Base-by-base conservation (phyloP, 1,140 invertebrate species). In the Diorhabda sublineata region DNA sequence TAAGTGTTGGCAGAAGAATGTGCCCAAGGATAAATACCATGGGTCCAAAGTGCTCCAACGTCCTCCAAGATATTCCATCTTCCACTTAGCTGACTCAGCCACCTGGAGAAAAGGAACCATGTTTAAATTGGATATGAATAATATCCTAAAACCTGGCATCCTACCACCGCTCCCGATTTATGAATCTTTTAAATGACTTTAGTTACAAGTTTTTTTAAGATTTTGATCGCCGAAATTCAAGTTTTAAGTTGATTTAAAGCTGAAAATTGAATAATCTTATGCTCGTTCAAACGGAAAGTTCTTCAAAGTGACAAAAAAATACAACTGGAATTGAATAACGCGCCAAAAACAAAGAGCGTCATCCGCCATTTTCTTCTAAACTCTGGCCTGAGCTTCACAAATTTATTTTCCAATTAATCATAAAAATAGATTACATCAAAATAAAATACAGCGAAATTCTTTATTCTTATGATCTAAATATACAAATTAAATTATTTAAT, bases 1-100 rank as follows among this genome's bases (percentile, higher is more conserved):
- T 79, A 77, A 76, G 69, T 77, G 70, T 74, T 78, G 78, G 78
- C 77, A 85, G 84, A 84, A 84, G 84, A 84, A 52, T 83, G 83
- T 84, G 80, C 81, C 81, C 84, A 84, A 84, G 83, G 84, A 86
- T 86, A 86, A 85, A 85, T 87, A 87, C 85, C 85, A 85, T 87
- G 84, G 82, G 83, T 84, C 83, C 79, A 81, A 80, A 82, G 80
- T 82, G 80, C 81, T 82, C 80, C 82, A 83, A 80, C 81, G 80
- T 78, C 64, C 75, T 73, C 73, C 75, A 73, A 63, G 68, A 59
- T 69, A 70, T 73, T 72, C 69, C 68, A 74, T 75, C 76, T 73
- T 77, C 75, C 73, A 74, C 70, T 73, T 73, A 75, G 75, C 71
- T 67, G 75, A 77, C 72, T 75, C 74, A 78, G 76, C 74, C 74